These are phyloP conservation scores for Drosophila tropicalis DNA, from an alignment of 1,140 invertebrate species.

Conservation along the genomic window DNA sequence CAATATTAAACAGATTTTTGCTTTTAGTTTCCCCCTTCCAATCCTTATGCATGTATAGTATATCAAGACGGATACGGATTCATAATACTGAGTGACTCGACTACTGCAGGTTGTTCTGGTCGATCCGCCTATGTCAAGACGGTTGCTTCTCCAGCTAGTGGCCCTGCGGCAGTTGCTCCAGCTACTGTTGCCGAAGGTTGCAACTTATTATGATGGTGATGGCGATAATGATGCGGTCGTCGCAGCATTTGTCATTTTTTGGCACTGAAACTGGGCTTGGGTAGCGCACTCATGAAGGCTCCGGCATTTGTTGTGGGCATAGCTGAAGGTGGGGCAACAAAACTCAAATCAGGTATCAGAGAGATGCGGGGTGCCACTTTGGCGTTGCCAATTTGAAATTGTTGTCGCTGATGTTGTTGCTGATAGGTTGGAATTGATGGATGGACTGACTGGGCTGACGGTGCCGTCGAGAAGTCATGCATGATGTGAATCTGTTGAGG, in stretches of 20 bases:
- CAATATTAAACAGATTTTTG: conserved; percentile 29
- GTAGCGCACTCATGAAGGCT: conserved; percentile 70
- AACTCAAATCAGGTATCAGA: conserved; percentile 84
- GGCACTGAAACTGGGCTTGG: conserved; percentile 74
- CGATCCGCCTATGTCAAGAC: conserved; percentile 52
- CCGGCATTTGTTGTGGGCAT: conserved; percentile 69
- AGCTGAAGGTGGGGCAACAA: conserved; percentile 77
- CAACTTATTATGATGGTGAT: conserved; percentile 15
- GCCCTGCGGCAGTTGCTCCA: conserved; percentile 23
- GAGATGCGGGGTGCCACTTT: conserved; percentile 83
- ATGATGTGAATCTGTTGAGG: conserved; percentile 79
- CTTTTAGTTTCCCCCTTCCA: conserved; percentile 16
- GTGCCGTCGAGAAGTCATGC: conserved; percentile 78
- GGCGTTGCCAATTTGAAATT: conserved; percentile 72
- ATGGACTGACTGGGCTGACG: conserved; percentile 38
- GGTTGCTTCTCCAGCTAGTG: conserved; percentile 49
- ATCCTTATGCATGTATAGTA: conserved; percentile 43
- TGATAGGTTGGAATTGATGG: conserved; percentile 51
- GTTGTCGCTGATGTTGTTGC: conserved; percentile 65
- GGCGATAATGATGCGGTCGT: conserved; percentile 11
- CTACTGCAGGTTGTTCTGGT: not conserved
- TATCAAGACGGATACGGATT: conserved; percentile 81
- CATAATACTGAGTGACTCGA: conserved; percentile 69
- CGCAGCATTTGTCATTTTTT: conserved; percentile 76
- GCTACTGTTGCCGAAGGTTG: not conserved